A percentile compares a stretch with the other conserved stretches of the same genome.
These are phyloP conservation scores for Microctenopoma lineatum DNA, from an alignment of 2,797 vertebrate genomes.

Conservation along the genomic window DNA sequence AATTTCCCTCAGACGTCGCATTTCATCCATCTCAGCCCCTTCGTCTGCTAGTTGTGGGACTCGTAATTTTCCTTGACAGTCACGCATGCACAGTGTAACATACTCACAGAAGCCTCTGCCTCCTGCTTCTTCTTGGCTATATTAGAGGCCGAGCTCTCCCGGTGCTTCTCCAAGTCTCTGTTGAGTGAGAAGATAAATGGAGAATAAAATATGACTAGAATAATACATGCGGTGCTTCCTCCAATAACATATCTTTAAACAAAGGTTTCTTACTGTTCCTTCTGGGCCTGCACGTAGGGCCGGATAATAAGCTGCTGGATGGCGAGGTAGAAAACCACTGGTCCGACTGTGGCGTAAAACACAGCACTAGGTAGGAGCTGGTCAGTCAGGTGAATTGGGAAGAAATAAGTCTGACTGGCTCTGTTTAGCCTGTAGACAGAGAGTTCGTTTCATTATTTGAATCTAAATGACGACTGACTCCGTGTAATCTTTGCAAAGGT, in stretches of 20 bases:
- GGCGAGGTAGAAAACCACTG: slow-evolving; percentile 93
- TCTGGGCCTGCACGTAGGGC: slow-evolving; percentile 93
- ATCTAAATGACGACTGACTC: not conserved
- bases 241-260: slow-evolving; percentile 40
- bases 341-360: slow-evolving; percentile 97
- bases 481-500: not conserved
- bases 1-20: slow-evolving; percentile 38
- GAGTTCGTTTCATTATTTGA: slow-evolving; percentile 34
- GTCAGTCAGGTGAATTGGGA: slow-evolving; percentile 96
- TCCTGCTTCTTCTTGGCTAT: slow-evolving; percentile 95
- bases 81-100: slow-evolving; percentile 30
- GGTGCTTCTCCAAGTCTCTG: slow-evolving; percentile 96
- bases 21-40: slow-evolving; percentile 38
- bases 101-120: slow-evolving; percentile 94
- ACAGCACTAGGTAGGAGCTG: slow-evolving; percentile 96
- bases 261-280: slow-evolving; percentile 89
- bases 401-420: slow-evolving; percentile 99
- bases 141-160: slow-evolving; percentile 90
- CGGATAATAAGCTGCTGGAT: slow-evolving; percentile 94
- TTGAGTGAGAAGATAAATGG: slow-evolving; percentile 50
- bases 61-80: slow-evolving; percentile 33
- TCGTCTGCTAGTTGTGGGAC: slow-evolving; percentile 12
- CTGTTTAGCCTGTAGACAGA: slow-evolving; percentile 88
- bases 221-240: slow-evolving; percentile 35
- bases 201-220: slow-evolving; percentile 54